Conservation (phyloP, 2,888 invertebrate species). For the Drosophila aldrichi region DNA sequence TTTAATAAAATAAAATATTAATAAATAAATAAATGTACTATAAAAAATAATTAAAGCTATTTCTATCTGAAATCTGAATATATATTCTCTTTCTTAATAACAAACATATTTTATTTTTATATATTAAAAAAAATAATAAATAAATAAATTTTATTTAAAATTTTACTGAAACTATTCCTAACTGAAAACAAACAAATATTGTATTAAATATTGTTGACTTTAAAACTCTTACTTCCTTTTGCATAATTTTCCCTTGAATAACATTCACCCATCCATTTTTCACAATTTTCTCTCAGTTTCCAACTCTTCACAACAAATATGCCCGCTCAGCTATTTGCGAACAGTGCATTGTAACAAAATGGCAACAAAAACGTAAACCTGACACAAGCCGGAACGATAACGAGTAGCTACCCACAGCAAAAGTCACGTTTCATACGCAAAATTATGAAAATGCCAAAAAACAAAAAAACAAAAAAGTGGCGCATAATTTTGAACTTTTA, state of each 20-base stretch:
- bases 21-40: too few relatives aligned
- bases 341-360: slow-evolving; percentile 1
- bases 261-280: not conserved
- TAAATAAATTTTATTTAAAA: too few relatives aligned
- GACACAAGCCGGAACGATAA: slow-evolving; percentile 39
- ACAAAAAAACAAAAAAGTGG: slow-evolving; percentile 32
- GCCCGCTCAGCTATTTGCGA: not conserved
- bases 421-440: slow-evolving; percentile 77
- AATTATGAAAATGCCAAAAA: slow-evolving; percentile 76
- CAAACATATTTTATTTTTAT: too few relatives aligned
- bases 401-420: slow-evolving; percentile 44
- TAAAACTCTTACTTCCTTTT: not conserved
- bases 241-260: too few relatives aligned
- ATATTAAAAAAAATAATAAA: too few relatives aligned
- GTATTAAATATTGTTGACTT: not conserved
- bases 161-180: too few relatives aligned
- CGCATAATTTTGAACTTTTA: slow-evolving; percentile 66
- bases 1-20: too few relatives aligned
- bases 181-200: too few relatives aligned
- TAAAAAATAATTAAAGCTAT: too few relatives aligned
- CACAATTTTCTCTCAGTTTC: not conserved
- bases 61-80: too few relatives aligned
- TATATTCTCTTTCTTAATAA: too few relatives aligned
- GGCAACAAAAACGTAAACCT: slow-evolving; percentile 28
- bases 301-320: not conserved